These are phyloP conservation scores for Labeo calbasu DNA, from an alignment of 2,797 vertebrate genomes.

Conservation along the genomic window DNA sequence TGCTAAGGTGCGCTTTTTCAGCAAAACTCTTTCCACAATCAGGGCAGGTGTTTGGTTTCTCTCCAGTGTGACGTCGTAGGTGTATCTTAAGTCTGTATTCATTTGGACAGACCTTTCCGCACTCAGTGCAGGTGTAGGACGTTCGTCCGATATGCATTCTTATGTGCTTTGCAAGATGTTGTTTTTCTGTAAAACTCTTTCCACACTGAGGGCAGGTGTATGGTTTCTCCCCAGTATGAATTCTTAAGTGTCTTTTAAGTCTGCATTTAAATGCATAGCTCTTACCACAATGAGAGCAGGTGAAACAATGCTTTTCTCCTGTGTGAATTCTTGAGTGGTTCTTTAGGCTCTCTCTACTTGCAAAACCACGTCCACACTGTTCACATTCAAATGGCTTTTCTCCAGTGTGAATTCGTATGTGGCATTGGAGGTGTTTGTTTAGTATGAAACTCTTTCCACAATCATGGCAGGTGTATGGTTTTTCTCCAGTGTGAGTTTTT, in stretches of 20 bases:
- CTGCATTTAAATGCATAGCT: neutral
- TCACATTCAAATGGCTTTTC: neutral
- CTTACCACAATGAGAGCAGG: neutral
- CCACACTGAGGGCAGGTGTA: neutral
- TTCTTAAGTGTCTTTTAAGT: neutral
- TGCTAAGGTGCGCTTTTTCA: neutral
- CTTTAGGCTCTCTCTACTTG: neutral
- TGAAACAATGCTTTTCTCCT: neutral
- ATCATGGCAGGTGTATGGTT: neutral
- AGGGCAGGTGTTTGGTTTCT: neutral
- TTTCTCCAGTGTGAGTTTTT: slow-evolving; percentile 4
- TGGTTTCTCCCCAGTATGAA: neutral
- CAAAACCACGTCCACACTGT: neutral
- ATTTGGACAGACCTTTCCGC: neutral
- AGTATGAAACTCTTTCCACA: neutral
- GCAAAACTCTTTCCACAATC: neutral
- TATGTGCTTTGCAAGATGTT: slow-evolving; percentile 1
- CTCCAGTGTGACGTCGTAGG: neutral
- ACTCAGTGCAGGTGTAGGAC: neutral
- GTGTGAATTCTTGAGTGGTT: neutral
- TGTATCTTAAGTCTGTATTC: neutral
- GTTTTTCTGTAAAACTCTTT: slow-evolving; percentile 3
- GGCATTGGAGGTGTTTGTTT: neutral
- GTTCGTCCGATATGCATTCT: neutral
- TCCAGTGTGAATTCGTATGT: neutral